Conservation (phyloP, 2,113 vertebrate species). For the Saguinus imperator region DNA sequence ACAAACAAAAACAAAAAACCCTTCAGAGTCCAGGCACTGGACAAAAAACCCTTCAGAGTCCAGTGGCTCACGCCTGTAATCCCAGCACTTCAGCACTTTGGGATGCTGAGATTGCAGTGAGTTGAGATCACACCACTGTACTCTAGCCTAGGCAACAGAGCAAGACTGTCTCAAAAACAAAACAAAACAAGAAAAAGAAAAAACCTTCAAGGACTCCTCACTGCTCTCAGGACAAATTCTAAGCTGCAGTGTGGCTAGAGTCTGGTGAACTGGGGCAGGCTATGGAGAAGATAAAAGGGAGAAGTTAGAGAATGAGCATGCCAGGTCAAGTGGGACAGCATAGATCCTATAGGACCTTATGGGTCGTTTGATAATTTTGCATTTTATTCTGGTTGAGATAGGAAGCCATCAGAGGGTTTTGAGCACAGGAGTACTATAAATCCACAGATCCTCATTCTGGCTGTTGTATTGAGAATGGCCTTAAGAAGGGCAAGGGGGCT, state of each 20-base stretch:
- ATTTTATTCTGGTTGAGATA: background rate
- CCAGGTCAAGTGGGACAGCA: background rate
- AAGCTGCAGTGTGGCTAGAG: background rate
- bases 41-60: too few species aligned
- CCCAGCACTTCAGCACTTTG: too few species aligned
- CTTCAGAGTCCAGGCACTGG: too few species aligned
- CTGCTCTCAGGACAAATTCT: background rate
- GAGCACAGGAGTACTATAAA: background rate
- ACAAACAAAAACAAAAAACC: too few species aligned
- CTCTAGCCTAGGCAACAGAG: too few species aligned
- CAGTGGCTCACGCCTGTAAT: too few species aligned
- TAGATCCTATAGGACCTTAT: background rate
- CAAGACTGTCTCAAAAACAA: too few species aligned
- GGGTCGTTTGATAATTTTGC: background rate
- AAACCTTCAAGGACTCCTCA: background rate
- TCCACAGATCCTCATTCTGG: background rate
- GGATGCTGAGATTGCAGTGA: too few species aligned
- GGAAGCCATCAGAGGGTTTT: background rate
- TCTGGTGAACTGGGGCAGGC: background rate
- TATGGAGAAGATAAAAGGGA: background rate
- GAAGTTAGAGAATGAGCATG: background rate
- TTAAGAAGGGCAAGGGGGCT: background rate
- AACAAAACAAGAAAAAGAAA: too few species aligned
- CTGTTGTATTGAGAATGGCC: background rate
- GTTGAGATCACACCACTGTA: too few species aligned